These are phyloP conservation scores for Apotomis capreana DNA, from an alignment of 2,888 invertebrate species.

Conservation along the genomic window DNA sequence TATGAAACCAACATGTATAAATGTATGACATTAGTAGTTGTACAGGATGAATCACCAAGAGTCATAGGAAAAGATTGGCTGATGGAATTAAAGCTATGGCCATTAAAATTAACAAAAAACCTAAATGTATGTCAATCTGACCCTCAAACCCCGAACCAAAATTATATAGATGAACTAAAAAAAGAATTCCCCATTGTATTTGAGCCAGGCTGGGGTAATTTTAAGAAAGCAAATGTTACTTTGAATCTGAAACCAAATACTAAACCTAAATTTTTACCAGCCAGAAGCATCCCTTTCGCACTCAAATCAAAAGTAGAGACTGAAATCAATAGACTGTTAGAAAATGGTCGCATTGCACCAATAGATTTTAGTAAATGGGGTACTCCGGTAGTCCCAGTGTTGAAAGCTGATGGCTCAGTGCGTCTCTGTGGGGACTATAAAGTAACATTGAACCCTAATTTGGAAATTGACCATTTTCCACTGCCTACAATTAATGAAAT, in stretches of 20 bases:
- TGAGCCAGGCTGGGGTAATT: constrained; percentile 15
- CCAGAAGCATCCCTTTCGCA: constrained; percentile 7
- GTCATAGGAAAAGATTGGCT: constrained; percentile 8
- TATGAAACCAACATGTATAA: background rate
- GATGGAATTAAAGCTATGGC: constrained; percentile 8
- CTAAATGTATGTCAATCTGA: background rate
- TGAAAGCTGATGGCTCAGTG: constrained; percentile 7
- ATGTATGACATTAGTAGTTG: constrained; percentile 1
- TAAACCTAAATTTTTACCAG: constrained; percentile 7
- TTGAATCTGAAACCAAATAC: constrained; percentile 14
- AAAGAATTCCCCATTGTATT: constrained; percentile 8
- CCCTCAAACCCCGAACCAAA: background rate
- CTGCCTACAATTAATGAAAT: constrained; percentile 1
- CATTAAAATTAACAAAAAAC: constrained; percentile 10
- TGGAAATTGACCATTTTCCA: constrained; percentile 7
- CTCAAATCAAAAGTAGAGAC: constrained; percentile 10
- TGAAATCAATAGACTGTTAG: constrained; percentile 6
- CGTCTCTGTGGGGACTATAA: constrained; percentile 14
- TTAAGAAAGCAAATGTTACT: background rate
- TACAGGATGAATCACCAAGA: constrained; percentile 1
- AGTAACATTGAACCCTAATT: constrained; percentile 9
- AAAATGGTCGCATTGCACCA: constrained; percentile 14
- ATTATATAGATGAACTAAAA: constrained; percentile 1
- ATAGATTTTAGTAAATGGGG: constrained; percentile 16
- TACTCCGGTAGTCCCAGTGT: constrained; percentile 5